Evolutionary conservation across 2,888 invertebrate species (phyloP).

Genomic region (Merodon equestris): DNA sequence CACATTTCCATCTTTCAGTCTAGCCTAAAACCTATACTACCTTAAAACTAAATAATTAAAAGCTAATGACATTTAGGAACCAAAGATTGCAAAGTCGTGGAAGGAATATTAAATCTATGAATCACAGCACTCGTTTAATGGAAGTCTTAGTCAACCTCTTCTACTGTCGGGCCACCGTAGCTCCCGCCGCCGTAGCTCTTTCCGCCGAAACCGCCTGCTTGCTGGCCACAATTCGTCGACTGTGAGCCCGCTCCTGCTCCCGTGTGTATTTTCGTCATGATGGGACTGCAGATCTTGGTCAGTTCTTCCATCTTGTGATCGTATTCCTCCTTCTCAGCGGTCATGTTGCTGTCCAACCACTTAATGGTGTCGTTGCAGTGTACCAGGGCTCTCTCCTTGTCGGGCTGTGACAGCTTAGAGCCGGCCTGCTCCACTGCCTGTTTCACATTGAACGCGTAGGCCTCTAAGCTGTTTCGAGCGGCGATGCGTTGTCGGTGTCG

Average conservation of each 20-base stretch:
- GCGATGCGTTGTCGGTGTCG: slow-evolving; percentile 83
- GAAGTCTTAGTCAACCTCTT: slow-evolving; percentile 78
- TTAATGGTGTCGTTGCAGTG: slow-evolving; percentile 82
- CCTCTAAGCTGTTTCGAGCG: slow-evolving; percentile 85
- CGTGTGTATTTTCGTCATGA: slow-evolving; percentile 49
- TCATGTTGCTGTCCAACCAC: slow-evolving; percentile 86
- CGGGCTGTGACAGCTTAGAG: slow-evolving; percentile 82
- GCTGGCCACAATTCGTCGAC: slow-evolving; percentile 5
- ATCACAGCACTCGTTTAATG: not conserved
- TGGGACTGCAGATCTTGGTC: slow-evolving; percentile 74
- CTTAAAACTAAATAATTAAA: too few relatives aligned
- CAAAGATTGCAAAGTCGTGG: too few relatives aligned
- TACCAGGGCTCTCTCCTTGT: slow-evolving; percentile 84
- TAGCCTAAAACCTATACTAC: too few relatives aligned
- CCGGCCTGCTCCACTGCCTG: slow-evolving; percentile 84
- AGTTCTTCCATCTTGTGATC: slow-evolving; percentile 78
- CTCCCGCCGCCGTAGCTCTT: too few relatives aligned
- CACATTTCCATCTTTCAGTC: too few relatives aligned
- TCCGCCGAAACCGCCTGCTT: slow-evolving; percentile 15
- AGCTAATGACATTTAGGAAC: too few relatives aligned
- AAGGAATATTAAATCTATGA: not conserved
- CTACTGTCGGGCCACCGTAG: slow-evolving; percentile 80
- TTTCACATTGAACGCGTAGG: slow-evolving; percentile 84
- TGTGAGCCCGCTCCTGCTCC: slow-evolving; percentile 60
- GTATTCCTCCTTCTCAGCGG: slow-evolving; percentile 86